phyloP scores from a whole-genome alignment of 2,797 vertebrate genomes.

The Zenarchopterus dispar region DNA sequence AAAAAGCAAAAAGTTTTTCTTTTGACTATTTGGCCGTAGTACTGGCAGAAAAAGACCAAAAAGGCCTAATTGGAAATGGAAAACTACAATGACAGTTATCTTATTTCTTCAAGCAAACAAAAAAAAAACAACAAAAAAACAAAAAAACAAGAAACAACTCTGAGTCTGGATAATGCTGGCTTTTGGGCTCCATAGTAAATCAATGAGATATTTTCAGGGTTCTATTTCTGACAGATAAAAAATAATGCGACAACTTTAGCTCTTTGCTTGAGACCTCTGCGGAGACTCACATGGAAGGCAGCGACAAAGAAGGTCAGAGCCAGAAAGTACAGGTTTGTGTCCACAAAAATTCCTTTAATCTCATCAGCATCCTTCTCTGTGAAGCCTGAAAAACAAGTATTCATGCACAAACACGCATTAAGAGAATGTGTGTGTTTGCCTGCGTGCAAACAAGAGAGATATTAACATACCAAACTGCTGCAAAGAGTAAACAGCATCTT shows the following conservation, averaged over 20 bases:
- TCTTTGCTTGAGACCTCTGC: not conserved
- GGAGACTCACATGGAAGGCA: conserved; percentile 91
- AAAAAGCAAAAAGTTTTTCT: not conserved
- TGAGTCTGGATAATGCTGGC: no score
- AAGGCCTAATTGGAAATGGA: no score
- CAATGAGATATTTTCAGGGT: no score
- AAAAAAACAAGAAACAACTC: no score
- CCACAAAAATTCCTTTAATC: conserved; percentile 98
- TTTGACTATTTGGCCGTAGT: no score
- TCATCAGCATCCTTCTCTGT: conserved; percentile 98
- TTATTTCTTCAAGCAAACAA: no score
- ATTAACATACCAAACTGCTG: conserved; percentile 91
- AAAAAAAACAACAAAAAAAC: no score
- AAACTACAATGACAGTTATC: no score
- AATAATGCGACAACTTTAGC: no score
- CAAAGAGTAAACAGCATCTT: conserved; percentile 94
- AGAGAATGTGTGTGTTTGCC: not conserved
- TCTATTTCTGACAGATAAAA: no score
- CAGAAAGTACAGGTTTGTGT: conserved; percentile 96
- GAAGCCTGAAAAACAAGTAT: conserved; percentile 84
- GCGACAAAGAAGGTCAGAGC: conserved; percentile 97
- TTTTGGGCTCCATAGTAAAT: no score
- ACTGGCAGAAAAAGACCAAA: no score
- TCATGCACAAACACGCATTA: not conserved
- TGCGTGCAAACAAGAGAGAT: not conserved